phyloP scores from a whole-genome alignment of 2,113 vertebrate species.

The Sinocyclocheilus grahami region DNA sequence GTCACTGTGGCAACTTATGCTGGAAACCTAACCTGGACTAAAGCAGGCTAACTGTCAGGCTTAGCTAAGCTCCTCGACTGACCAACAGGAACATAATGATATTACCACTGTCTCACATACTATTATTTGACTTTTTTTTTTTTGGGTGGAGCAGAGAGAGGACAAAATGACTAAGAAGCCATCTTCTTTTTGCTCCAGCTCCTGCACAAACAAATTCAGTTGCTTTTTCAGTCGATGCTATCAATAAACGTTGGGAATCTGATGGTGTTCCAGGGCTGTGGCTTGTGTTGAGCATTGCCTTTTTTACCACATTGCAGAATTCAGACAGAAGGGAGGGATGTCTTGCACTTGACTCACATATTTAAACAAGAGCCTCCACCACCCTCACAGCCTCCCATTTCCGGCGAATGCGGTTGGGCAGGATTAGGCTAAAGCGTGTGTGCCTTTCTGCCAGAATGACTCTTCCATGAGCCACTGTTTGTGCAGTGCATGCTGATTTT shows the following conservation, averaged over 20 bases:
- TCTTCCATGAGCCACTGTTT: constrained; percentile 63
- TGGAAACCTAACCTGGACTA: too few relatives aligned
- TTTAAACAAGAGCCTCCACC: constrained; percentile 65
- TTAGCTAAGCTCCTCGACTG: too few relatives aligned
- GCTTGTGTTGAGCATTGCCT: constrained; percentile 14
- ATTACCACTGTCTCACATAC: too few relatives aligned
- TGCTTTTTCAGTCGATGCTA: constrained; percentile 26
- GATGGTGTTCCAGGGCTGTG: constrained; percentile 25
- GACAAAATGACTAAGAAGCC: constrained; percentile 4
- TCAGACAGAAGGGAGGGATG: constrained; percentile 65
- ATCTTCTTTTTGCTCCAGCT: neutral
- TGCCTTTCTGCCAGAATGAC: constrained; percentile 64
- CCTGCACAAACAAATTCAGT: constrained; percentile 30
- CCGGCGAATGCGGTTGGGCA: constrained; percentile 63
- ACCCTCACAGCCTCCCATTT: constrained; percentile 61
- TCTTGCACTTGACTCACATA: constrained; percentile 77
- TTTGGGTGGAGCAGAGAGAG: neutral
- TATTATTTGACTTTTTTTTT: too few relatives aligned
- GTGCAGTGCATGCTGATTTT: constrained; percentile 37
- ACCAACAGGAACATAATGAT: too few relatives aligned
- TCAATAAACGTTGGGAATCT: neutral
- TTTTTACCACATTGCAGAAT: constrained; percentile 38
- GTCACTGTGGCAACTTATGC: too few relatives aligned
- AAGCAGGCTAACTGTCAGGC: too few relatives aligned
- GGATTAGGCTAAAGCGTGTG: constrained; percentile 66